Evolutionary conservation across 2,888 invertebrate species (phyloP), one percentile per base, ranked within the genome.

Genomic region (Habrosyne pyritoides): DNA sequence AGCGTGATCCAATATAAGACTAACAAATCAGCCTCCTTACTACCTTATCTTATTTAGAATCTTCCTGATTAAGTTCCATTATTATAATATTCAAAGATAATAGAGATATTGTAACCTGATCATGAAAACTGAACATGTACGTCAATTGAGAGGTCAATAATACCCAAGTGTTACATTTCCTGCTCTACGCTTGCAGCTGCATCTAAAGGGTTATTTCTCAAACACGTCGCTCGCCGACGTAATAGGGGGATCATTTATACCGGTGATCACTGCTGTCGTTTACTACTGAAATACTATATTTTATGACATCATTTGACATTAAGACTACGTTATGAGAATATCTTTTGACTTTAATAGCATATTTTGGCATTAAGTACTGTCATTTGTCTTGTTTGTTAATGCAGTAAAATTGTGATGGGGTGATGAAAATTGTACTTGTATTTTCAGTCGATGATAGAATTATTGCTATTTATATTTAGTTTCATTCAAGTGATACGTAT

Each of bases 181-280:
- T 71, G 63, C 63, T 67, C 70, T 61, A 65, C 69, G 71, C 68
- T 67, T 81, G 72, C 81, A 84, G 84, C 82, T 85, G 85, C 84
- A 87, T 71, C 80, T 62, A 78, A 81, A 77, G 79, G 84, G 86
- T 81, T 86, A 86, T 87, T 86, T 87, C 87, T 88, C 87, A 87
- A 85, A 81, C 79, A 73, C 79, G 81, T 79, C 78, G 74, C 74
- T 59, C 63, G 63, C 67, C 66, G 55, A 46, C 67, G 74, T 86
- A 85, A 86, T 84, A 42, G 42, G 74, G 81, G 57, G 61, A 78
- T 81, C 84, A 86, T 88, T 87, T 86, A 79, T 87, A 84, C 79
- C 75, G 64, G 75, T 77, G 79, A 85, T 84, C 81, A 80, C 77
- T 67, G 63, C 73, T 83, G 81, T 80, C 81, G 74, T 79, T 77